phyloP scores from a whole-genome alignment of 1,140 invertebrate species.

The Danaus plexippus region DNA sequence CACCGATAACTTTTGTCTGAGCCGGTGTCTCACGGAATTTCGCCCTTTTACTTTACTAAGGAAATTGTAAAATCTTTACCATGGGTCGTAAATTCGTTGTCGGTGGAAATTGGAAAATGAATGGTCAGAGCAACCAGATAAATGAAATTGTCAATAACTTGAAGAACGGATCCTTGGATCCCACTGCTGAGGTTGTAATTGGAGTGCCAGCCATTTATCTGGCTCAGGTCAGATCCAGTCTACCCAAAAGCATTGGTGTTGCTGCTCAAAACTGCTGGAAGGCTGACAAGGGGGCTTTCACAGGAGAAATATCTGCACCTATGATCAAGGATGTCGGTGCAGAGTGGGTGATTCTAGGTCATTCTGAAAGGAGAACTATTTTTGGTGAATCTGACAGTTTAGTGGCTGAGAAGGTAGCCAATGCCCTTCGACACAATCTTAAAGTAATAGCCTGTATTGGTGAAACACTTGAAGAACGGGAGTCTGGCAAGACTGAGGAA shows the following conservation, averaged over 20 bases:
- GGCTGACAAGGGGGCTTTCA: slow-evolving; percentile 95
- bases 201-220: slow-evolving; percentile 94
- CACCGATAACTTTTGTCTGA: too few relatives aligned
- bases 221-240: slow-evolving; percentile 80
- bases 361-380: slow-evolving; percentile 96
- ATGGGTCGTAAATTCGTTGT: slow-evolving; percentile 96
- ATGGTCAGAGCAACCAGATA: slow-evolving; percentile 80
- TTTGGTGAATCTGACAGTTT: slow-evolving; percentile 94
- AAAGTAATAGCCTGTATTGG: slow-evolving; percentile 98
- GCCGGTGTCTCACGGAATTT: too few relatives aligned
- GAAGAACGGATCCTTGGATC: slow-evolving; percentile 82
- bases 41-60: too few relatives aligned
- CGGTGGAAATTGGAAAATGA: slow-evolving; percentile 99
- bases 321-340: slow-evolving; percentile 96
- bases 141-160: slow-evolving; percentile 88
- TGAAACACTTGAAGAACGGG: slow-evolving; percentile 96
- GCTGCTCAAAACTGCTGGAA: slow-evolving; percentile 96
- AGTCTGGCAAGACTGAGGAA: slow-evolving; percentile 94
- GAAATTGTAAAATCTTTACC: slow-evolving; percentile 27
- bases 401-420: slow-evolving; percentile 91
- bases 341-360: slow-evolving; percentile 97
- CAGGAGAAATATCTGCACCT: slow-evolving; percentile 89
- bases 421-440: slow-evolving; percentile 89
- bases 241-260: slow-evolving; percentile 82
- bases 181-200: slow-evolving; percentile 90